A percentile compares a stretch with the other conserved stretches of the same genome.
phyloP scores from a whole-genome alignment of 2,888 invertebrate genomes.

The Chrysolina haemoptera region DNA sequence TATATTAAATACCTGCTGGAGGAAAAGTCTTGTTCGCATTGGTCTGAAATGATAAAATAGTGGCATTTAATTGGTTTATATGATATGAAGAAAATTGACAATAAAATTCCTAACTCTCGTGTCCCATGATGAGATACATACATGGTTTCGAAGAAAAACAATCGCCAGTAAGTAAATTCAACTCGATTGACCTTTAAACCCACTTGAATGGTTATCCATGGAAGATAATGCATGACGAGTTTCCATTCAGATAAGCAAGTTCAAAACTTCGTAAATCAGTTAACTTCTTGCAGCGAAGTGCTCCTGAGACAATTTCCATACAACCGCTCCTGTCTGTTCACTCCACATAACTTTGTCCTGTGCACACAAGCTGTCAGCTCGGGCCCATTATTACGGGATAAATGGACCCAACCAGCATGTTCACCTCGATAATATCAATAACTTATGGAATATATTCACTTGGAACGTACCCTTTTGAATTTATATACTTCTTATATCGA shows the following conservation, averaged over 20 bases:
- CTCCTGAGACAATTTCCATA: slow-evolving; percentile 38
- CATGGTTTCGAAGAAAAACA: neutral
- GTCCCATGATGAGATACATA: neutral
- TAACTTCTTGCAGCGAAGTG: neutral
- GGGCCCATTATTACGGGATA: slow-evolving; percentile 45
- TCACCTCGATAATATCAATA: slow-evolving; percentile 48
- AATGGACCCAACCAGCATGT: slow-evolving; percentile 47
- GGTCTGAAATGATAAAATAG: too few species aligned
- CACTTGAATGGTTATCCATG: neutral
- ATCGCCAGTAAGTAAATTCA: neutral
- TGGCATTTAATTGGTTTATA: too few species aligned
- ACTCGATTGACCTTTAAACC: neutral
- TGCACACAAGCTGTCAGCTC: slow-evolving; percentile 44
- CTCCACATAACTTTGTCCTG: slow-evolving; percentile 39
- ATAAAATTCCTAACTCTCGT: too few species aligned
- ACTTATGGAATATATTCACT: slow-evolving; percentile 49
- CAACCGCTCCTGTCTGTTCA: slow-evolving; percentile 39
- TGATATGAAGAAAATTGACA: too few species aligned
- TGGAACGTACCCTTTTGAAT: slow-evolving; percentile 34
- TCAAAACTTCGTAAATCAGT: slow-evolving; percentile 14
- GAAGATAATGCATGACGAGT: neutral
- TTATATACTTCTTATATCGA: slow-evolving; percentile 46
- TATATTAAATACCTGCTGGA: too few species aligned
- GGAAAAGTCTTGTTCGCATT: too few species aligned
- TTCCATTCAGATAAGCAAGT: neutral